Conservation (phyloP, 2,113 vertebrate species). For the Typhlomys cinereus region DNA sequence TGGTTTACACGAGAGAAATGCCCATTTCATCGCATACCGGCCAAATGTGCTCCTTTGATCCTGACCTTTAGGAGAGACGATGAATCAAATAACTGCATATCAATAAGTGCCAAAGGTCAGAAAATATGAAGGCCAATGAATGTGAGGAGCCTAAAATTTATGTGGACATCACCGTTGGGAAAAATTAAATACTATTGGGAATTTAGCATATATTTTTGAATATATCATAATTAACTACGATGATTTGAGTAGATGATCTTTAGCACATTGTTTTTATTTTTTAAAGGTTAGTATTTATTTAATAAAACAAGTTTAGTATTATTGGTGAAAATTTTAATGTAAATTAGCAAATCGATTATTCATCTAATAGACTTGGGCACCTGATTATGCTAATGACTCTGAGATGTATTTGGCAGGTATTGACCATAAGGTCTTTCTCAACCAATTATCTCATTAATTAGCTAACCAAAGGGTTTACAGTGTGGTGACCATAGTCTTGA, state of each 20-base stretch:
- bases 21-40: neutral
- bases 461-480: neutral
- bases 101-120: neutral
- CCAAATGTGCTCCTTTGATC: neutral
- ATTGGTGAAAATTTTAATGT: neutral
- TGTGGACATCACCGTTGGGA: neutral
- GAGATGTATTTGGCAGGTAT: neutral
- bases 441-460: neutral
- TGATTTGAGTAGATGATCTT: neutral
- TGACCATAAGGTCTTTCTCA: neutral
- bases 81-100: neutral
- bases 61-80: neutral
- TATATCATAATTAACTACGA: neutral
- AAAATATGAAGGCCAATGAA: neutral
- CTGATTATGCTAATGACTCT: neutral
- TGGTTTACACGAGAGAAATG: neutral
- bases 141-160: neutral
- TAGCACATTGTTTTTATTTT: too few species aligned
- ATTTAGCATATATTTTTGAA: conserved; percentile 23
- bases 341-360: neutral
- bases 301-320: neutral
- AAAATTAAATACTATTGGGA: neutral
- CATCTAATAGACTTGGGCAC: neutral
- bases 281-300: neutral
- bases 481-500: neutral